Conservation (phyloP, 2,888 invertebrate species). For the Mythimna albipuncta region DNA sequence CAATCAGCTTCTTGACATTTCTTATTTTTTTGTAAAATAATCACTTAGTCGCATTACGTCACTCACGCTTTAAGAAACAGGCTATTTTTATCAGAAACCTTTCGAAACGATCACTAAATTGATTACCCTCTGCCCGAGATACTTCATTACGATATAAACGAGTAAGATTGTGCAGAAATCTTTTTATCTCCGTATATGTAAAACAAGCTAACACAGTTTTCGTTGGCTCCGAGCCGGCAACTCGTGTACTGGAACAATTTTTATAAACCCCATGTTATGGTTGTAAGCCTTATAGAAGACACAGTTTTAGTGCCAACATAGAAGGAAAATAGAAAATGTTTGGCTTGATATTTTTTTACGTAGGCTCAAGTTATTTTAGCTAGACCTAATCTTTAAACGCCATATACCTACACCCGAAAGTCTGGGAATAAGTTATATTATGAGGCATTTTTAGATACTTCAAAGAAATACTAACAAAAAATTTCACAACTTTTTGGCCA, state of each 20-base stretch:
- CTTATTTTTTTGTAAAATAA: neutral
- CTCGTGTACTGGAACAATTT: slow-evolving; percentile 29
- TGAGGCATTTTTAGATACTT: neutral
- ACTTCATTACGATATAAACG: slow-evolving; percentile 32
- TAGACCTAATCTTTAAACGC: neutral
- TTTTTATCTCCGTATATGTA: slow-evolving; percentile 37
- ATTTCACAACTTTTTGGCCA: neutral
- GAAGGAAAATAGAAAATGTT: slow-evolving; percentile 12
- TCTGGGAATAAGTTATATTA: neutral
- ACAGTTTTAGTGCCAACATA: slow-evolving; percentile 24
- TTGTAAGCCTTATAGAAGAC: slow-evolving; percentile 21
- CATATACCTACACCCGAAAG: neutral
- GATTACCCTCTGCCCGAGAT: slow-evolving; percentile 13
- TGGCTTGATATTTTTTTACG: neutral
- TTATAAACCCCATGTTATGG: slow-evolving; percentile 32
- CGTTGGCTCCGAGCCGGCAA: slow-evolving; percentile 31
- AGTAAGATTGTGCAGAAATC: slow-evolving; percentile 30
- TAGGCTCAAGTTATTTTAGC: neutral
- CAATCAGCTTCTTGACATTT: neutral
- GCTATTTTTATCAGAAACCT: slow-evolving; percentile 1
- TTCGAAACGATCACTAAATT: slow-evolving; percentile 15
- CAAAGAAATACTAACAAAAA: neutral
- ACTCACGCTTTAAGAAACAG: neutral
- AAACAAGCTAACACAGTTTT: slow-evolving; percentile 40
- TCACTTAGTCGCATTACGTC: neutral